phyloP scores from a whole-genome alignment of 2,888 invertebrate species.

The Sarcophaga caerulescens region DNA sequence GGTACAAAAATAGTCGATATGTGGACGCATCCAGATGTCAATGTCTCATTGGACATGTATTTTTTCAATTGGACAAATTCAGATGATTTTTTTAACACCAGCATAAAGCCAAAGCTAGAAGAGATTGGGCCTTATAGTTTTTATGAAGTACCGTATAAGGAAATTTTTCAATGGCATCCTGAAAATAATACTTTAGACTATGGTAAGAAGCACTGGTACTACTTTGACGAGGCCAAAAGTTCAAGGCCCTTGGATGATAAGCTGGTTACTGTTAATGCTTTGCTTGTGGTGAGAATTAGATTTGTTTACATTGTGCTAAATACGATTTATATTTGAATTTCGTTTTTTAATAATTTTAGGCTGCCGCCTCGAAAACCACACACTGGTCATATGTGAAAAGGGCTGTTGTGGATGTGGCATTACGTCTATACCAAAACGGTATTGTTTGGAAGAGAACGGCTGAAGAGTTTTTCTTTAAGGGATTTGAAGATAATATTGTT shows the following conservation, averaged over 20 bases:
- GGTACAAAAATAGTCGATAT: constrained; percentile 79
- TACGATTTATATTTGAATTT: too few species aligned
- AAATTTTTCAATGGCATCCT: constrained; percentile 87
- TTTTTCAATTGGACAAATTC: constrained; percentile 92
- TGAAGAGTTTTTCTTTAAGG: constrained; percentile 88
- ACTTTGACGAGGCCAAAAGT: constrained; percentile 81
- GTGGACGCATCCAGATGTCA: constrained; percentile 86
- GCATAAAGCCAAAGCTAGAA: constrained; percentile 82
- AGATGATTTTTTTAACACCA: constrained; percentile 82
- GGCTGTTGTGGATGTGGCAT: constrained; percentile 82
- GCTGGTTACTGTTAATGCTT: constrained; percentile 72
- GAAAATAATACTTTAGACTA: constrained; percentile 88
- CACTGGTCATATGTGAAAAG: constrained; percentile 72
- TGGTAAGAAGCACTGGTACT: constrained; percentile 85
- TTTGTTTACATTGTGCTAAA: too few species aligned
- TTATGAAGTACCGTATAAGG: constrained; percentile 85
- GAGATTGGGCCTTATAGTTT: constrained; percentile 85
- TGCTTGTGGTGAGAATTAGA: constrained; percentile 72
- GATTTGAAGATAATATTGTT: constrained; percentile 88
- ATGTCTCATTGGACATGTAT: constrained; percentile 85
- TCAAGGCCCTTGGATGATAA: constrained; percentile 70
- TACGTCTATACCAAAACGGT: constrained; percentile 83
- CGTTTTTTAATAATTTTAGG: constrained; percentile 37
- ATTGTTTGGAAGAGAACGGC: constrained; percentile 84
- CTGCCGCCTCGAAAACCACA: constrained; percentile 66